Conservation (phyloP, 2,888 invertebrate genomes). For the Drosophila villosipedis region DNA sequence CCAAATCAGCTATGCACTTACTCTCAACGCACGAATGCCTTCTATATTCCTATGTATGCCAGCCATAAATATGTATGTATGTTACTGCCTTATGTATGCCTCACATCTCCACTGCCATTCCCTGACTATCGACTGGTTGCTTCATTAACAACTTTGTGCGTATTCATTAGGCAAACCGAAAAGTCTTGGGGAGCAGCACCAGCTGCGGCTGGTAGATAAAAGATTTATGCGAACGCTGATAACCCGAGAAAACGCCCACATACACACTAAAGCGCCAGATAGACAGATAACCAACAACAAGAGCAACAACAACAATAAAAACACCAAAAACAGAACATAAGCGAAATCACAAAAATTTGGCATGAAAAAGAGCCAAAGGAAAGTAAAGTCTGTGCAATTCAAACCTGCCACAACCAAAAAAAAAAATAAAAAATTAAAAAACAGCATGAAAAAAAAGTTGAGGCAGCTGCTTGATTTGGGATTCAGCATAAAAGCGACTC, state of each 20-base stretch:
- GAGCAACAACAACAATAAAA: background rate
- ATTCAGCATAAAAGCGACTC: constrained; percentile 65
- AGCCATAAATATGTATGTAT: constrained; percentile 18
- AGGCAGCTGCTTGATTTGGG: constrained; percentile 74
- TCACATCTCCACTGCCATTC: background rate
- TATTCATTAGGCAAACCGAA: constrained; percentile 68
- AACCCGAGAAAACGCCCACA: constrained; percentile 57
- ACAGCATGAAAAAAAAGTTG: constrained; percentile 22
- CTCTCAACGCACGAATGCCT: constrained; percentile 7
- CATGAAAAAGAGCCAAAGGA: constrained; percentile 6
- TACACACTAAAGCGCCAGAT: constrained; percentile 23
- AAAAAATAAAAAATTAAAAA: constrained; percentile 44
- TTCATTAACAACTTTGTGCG: constrained; percentile 81
- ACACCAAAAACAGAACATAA: constrained; percentile 29
- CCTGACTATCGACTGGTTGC: constrained; percentile 58
- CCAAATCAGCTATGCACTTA: constrained; percentile 36
- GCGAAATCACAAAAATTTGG: constrained; percentile 38
- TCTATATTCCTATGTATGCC: constrained; percentile 57
- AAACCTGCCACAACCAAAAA: constrained; percentile 20
- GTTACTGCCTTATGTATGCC: background rate
- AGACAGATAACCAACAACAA: constrained; percentile 51
- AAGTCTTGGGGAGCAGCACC: constrained; percentile 48
- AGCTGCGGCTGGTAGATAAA: constrained; percentile 75
- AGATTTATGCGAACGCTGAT: constrained; percentile 78
- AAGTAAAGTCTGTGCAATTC: constrained; percentile 26